Evolutionary conservation across 2,888 invertebrate genomes (phyloP).

Genomic region (Carterocephalus palaemon): DNA sequence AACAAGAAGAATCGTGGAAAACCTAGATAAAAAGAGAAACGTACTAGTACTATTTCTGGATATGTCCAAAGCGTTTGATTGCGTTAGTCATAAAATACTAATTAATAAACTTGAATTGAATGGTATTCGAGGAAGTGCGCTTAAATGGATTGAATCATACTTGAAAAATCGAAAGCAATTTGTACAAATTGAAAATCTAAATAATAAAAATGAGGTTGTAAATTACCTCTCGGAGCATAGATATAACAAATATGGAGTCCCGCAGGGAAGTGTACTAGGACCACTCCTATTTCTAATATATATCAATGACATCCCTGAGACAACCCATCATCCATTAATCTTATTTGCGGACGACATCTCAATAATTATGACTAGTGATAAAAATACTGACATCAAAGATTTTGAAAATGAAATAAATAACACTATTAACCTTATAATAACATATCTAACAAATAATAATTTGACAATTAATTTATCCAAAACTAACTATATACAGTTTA

Average conservation of each 20-base stretch:
- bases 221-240: no score
- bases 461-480: slow-evolving; percentile 1
- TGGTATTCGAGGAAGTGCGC: slow-evolving; percentile 14
- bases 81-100: slow-evolving; percentile 8
- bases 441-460: slow-evolving; percentile 1
- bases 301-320: slow-evolving; percentile 6
- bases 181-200: background rate
- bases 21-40: slow-evolving; percentile 6
- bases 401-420: background rate
- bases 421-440: background rate
- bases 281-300: slow-evolving; percentile 13
- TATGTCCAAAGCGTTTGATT: slow-evolving; percentile 26
- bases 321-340: no score
- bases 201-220: no score
- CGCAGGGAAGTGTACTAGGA: slow-evolving; percentile 19
- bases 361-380: background rate
- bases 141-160: slow-evolving; percentile 5
- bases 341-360: slow-evolving; percentile 8
- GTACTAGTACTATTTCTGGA: slow-evolving; percentile 17
- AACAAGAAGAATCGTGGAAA: background rate
- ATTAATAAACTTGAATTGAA: slow-evolving; percentile 10
- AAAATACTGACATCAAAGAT: no score
- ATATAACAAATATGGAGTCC: slow-evolving; percentile 1
- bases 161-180: background rate
- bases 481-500: background rate